These are phyloP conservation scores for Hydraecia micacea DNA, from an alignment of 2,888 invertebrate genomes.

Conservation along the genomic window DNA sequence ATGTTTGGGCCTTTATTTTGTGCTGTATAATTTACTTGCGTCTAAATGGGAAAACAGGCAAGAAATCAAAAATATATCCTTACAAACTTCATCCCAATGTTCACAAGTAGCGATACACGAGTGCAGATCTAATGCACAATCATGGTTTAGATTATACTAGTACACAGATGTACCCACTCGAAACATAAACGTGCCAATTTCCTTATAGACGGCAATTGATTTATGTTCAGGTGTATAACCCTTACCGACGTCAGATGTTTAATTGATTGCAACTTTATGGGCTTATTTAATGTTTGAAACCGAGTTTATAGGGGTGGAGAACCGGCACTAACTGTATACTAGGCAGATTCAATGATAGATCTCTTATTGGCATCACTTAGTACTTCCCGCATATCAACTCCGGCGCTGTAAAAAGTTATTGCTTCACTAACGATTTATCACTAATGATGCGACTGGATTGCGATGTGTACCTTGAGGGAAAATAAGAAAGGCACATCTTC, in stretches of 20 bases:
- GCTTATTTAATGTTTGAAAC: conserved; percentile 69
- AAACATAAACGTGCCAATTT: conserved; percentile 71
- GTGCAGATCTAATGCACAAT: conserved; percentile 40
- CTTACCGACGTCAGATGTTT: conserved; percentile 68
- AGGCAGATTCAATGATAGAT: conserved; percentile 67
- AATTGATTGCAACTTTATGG: conserved; percentile 74
- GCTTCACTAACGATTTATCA: conserved; percentile 71
- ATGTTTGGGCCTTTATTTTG: neutral
- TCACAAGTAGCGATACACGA: neutral
- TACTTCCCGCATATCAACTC: conserved; percentile 70
- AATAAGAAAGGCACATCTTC: conserved; percentile 33
- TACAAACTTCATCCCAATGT: neutral
- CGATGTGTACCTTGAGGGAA: conserved; percentile 34
- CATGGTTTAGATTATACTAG: conserved; percentile 29
- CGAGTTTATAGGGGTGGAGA: conserved; percentile 66
- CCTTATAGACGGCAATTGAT: conserved; percentile 74
- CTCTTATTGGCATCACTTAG: conserved; percentile 67
- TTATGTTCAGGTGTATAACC: conserved; percentile 67
- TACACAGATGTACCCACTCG: conserved; percentile 46
- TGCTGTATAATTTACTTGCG: neutral
- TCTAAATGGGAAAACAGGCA: neutral
- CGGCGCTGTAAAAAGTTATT: conserved; percentile 70
- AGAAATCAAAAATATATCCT: neutral
- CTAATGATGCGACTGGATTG: conserved; percentile 63
- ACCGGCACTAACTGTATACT: conserved; percentile 62